Evolutionary conservation across 2,797 vertebrate genomes (phyloP), one percentile per base, ranked within the genome.

Genomic region (Amblyraja radiata): DNA sequence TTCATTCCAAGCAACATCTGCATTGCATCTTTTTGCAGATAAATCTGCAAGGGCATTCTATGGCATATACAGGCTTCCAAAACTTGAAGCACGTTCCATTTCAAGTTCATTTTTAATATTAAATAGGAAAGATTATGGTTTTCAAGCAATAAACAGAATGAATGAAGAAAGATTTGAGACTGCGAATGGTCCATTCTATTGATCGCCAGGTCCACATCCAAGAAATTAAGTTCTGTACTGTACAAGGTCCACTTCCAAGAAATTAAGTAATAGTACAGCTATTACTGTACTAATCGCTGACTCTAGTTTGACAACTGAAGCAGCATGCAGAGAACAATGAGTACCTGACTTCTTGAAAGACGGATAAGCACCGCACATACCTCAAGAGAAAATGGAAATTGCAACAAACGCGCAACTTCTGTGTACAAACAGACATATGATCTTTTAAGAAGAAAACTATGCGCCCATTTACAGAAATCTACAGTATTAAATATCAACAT

Each of bases 341-440:
- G 46, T 91, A 63, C 86, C 86, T 91, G 88, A 65, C 88, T 91
- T 23, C 88, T 91, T 65, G 28, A 76, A 74, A 25, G 90, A 28
- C 76, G 90, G 10, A 73, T 71, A 91, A 91, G 73, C 68, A 6
- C 11, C 74, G 65, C 36, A 91, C 73, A 71, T 65, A 73, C 88
- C 68, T 92, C 74, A 23, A 88, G 71, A 92, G 32, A 92, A 74
- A 92, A 74, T 76, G 90, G n/a, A 76, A 74, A n/a, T 92, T 74
- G 90, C 71, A 92, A 54, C 25, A 74, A 73, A n/a, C 68, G 14
- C 3, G 54, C 14, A 76, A 92, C 21, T 16, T 16, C 11, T 36
- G 39, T 21, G 63, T 88, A 88, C 16, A 88, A 68, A 36, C 32
- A 11, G 10, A 84, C 23, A 11, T 54, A 23, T 84, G 11, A 10